Base-by-base conservation (phyloP, 2,113 vertebrate species). In the Lamprologus callipterus region DNA sequence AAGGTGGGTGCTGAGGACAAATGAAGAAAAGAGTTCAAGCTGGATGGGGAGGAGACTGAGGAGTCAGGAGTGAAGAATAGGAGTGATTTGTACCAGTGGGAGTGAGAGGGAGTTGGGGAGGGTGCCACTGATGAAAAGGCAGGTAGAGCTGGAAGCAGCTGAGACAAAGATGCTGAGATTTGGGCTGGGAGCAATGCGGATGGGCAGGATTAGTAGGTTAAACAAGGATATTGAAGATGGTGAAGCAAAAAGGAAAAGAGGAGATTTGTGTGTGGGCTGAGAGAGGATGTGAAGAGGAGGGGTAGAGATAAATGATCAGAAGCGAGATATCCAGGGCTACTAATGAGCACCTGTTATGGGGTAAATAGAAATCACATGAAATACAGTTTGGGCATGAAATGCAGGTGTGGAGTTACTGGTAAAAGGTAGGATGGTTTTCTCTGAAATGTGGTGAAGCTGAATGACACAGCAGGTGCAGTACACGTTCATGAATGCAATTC, bases 121-220 rank as follows among this genome's bases (percentile, higher is more conserved):
- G 68, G 13, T 73, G 4, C 14, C 40, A 47, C 23, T 45, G 23
- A 75, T 28, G 40, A 47, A 75, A 75, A 28, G 70, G 23, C 14
- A 28, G 23, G 2, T 47, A 47, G 70, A 75, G 23, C 70, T 49
- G 42, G 70, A 49, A 47, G 70, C 70, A 31, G 42, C 42, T 78
- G 42, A 5, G 70, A 47, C 40, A 49, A 75, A 28, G 42, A 75
- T 75, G 70, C 14, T 75, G 70, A 78, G 42, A 49, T 78, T 78
- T 78, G 70, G 45, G 23, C 23, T 78, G 42, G 42, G 9, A 75
- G 23, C 26, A 42, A 45, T 7, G 4, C 1, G 0, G 23, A 8
- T 49, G 70, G 21, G 6, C 1, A 1, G 68, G 70, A 78, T 78
- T 78, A 28, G 70, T 45, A 45, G 68, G 40, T 45, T 73, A 45